Conservation (phyloP, 2,888 invertebrate genomes). For the Strigamia transsilvanica region DNA sequence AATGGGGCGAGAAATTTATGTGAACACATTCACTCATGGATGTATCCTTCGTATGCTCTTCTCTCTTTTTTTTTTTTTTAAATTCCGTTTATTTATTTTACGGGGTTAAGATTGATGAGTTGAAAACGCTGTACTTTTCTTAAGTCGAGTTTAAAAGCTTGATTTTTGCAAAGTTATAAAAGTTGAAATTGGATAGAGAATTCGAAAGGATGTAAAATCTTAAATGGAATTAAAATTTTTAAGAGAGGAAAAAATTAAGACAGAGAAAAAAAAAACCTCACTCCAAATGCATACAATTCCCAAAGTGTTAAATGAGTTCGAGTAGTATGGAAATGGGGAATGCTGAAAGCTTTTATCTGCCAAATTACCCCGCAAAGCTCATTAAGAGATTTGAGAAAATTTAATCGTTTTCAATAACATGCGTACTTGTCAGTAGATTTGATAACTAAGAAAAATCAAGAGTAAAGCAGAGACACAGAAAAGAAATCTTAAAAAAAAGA, state of each 20-base stretch:
- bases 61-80: background rate
- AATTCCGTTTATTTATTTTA: background rate
- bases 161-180: slow-evolving; percentile 10
- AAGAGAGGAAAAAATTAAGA: background rate
- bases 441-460: slow-evolving; percentile 14
- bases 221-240: slow-evolving; percentile 40
- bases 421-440: slow-evolving; percentile 32
- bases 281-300: slow-evolving; percentile 36
- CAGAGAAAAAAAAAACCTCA: slow-evolving; percentile 7
- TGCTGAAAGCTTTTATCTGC: slow-evolving; percentile 45
- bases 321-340: slow-evolving; percentile 42
- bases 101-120: background rate
- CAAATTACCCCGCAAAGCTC: slow-evolving; percentile 49
- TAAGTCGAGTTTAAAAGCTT: background rate
- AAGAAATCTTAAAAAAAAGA: background rate
- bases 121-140: too few species aligned
- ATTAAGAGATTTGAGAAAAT: slow-evolving; percentile 49
- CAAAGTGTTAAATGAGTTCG: slow-evolving; percentile 49
- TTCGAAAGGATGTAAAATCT: slow-evolving; percentile 22
- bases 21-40: slow-evolving; percentile 47
- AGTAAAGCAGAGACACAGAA: background rate
- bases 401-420: slow-evolving; percentile 47
- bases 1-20: slow-evolving; percentile 49
- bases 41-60: background rate
- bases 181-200: slow-evolving; percentile 38